Evolutionary conservation across 2,888 invertebrate genomes (phyloP).

Genomic region (Apodemia duryi): DNA sequence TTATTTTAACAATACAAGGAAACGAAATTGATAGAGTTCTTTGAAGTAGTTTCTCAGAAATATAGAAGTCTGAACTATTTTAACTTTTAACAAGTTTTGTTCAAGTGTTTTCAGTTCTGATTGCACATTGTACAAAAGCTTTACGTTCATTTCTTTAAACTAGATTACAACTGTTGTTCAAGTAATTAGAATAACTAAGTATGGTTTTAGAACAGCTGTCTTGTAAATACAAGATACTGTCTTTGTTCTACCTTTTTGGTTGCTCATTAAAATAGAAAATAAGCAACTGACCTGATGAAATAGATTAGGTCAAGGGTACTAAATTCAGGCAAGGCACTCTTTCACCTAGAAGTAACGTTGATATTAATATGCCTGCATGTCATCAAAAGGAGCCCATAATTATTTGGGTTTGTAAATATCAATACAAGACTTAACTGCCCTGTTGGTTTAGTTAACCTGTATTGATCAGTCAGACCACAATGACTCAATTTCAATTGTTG

Average conservation of each 20-base stretch:
- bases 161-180: not conserved
- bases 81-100: conserved; percentile 14
- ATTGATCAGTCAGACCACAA: too few species aligned
- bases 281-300: too few species aligned
- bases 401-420: too few species aligned
- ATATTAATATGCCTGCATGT: too few species aligned
- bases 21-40: conserved; percentile 2
- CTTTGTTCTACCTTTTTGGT: not conserved
- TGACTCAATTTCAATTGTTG: too few species aligned
- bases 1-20: not conserved
- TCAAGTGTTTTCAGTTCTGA: not conserved
- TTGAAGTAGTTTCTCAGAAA: conserved; percentile 1
- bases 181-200: not conserved
- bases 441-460: too few species aligned
- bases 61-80: conserved; percentile 4
- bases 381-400: too few species aligned
- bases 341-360: too few species aligned
- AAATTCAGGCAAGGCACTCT: too few species aligned
- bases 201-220: not conserved
- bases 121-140: conserved; percentile 3
- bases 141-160: not conserved
- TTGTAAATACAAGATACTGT: not conserved
- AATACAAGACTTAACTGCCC: too few species aligned
- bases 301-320: too few species aligned
- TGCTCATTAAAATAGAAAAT: too few species aligned